Conservation (phyloP, 2,113 vertebrate species). For the Serilophus lunatus region DNA sequence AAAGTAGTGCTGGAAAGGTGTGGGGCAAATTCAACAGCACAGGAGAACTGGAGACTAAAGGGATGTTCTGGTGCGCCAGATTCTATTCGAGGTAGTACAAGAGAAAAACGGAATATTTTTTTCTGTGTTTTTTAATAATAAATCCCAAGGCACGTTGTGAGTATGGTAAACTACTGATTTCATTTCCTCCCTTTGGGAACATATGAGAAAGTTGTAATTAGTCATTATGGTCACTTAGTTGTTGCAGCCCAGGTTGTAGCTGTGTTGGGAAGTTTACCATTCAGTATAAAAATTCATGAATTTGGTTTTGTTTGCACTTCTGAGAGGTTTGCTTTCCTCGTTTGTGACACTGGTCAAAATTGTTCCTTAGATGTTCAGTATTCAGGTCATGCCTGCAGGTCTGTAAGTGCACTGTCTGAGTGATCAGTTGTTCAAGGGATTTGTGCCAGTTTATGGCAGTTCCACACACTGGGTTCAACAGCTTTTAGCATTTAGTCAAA, state of each 20-base stretch:
- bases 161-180: neutral
- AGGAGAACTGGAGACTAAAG: neutral
- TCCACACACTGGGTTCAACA: neutral
- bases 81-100: neutral
- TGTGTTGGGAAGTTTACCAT: neutral
- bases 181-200: neutral
- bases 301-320: neutral
- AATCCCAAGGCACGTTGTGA: neutral
- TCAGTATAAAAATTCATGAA: neutral
- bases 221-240: neutral
- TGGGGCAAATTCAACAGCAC: neutral
- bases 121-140: neutral
- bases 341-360: slow-evolving; percentile 28
- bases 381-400: slow-evolving; percentile 39
- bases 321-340: neutral
- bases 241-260: neutral
- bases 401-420: slow-evolving; percentile 32
- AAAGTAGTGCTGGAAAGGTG: neutral
- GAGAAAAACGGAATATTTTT: neutral
- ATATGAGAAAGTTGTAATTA: neutral
- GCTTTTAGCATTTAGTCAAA: neutral
- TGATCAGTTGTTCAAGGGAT: slow-evolving; percentile 31
- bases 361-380: neutral
- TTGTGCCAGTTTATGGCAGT: slow-evolving; percentile 41
- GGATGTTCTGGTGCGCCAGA: neutral